phyloP scores from a whole-genome alignment of 1,140 invertebrate genomes.

The Phenacoccus solenopsis region DNA sequence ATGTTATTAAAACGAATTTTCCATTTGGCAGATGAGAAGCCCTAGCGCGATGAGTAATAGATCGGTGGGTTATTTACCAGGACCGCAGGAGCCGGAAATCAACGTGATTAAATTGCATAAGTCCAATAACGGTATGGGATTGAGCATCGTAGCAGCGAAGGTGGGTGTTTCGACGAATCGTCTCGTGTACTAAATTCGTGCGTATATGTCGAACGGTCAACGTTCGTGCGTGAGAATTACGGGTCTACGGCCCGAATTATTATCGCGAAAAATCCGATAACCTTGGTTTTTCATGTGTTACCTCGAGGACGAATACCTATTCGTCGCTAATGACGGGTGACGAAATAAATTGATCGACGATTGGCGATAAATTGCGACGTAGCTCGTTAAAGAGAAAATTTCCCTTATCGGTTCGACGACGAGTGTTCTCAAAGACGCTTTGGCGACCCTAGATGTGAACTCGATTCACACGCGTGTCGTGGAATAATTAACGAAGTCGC shows the following conservation, averaged over 20 bases:
- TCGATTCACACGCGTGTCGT: not conserved
- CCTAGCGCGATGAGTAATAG: constrained; percentile 46
- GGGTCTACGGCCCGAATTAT: not conserved
- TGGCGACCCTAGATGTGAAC: too few relatives aligned
- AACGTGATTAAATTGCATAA: constrained; percentile 82
- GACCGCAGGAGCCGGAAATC: constrained; percentile 49
- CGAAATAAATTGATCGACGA: too few relatives aligned
- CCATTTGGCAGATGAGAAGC: constrained; percentile 42
- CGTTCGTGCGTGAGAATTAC: not conserved
- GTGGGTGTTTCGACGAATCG: constrained; percentile 38
- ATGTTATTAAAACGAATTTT: not conserved
- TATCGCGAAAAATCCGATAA: too few relatives aligned
- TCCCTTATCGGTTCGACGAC: too few relatives aligned
- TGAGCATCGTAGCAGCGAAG: constrained; percentile 87
- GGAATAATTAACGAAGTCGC: not conserved
- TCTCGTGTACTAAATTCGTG: not conserved
- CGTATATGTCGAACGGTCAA: not conserved
- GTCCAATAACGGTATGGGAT: constrained; percentile 80
- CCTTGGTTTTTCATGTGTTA: too few relatives aligned
- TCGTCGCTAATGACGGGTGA: too few relatives aligned
- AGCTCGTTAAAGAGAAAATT: too few relatives aligned
- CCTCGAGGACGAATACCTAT: too few relatives aligned
- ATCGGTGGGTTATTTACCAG: constrained; percentile 38
- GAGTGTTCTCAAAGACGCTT: too few relatives aligned
- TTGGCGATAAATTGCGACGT: too few relatives aligned